Base-by-base conservation (phyloP, 2,113 vertebrate species). In the Nymphicus hollandicus region DNA sequence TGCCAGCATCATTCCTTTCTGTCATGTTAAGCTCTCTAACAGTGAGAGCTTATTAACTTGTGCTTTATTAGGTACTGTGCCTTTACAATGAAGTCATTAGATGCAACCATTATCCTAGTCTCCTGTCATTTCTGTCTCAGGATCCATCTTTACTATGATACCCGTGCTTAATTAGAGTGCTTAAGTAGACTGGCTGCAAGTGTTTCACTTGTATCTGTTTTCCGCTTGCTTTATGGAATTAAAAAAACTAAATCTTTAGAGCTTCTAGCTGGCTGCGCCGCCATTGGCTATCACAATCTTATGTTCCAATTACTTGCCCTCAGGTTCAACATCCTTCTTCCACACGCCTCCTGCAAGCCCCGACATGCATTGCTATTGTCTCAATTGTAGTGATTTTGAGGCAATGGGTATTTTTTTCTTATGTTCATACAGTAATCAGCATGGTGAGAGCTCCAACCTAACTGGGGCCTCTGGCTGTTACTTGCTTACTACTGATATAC, bases 81-180 rank as follows among this genome's bases (percentile, higher is more conserved):
- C 86, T 94, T 94, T 94, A 81, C 79, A 86, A 71, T 86, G 60
- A 84, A 91, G 83, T 89, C 88, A 91, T 96, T 96, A 96, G 93
- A 53, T 71, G 88, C 52, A 91, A 44, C 82, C 80, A 86, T 93
- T 96, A 94, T 24, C 76, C 83, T 60, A 28, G 35, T 68, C 50
- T 88, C 50, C 82, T 81, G 92, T 95, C 0, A 0, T 86, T 96
- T 84, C 88, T 83, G 43, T 71, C 55, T 90, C 46, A 64, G 81
- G 82, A 94, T 93, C 69, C 64, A 64, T 90, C 88, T 92, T 93
- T 69, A 76, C 65, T 6, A 14, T 27, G 55, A 81, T 81, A 55
- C 33, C 60, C 5, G 1, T 86, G 65, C 69, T 81, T 96, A 96
- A 95, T 93, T 83, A 76, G 82, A 88, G 60, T 73, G 79, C 91